phyloP scores from a whole-genome alignment of 2,797 vertebrate species.

The Labroides dimidiatus region DNA sequence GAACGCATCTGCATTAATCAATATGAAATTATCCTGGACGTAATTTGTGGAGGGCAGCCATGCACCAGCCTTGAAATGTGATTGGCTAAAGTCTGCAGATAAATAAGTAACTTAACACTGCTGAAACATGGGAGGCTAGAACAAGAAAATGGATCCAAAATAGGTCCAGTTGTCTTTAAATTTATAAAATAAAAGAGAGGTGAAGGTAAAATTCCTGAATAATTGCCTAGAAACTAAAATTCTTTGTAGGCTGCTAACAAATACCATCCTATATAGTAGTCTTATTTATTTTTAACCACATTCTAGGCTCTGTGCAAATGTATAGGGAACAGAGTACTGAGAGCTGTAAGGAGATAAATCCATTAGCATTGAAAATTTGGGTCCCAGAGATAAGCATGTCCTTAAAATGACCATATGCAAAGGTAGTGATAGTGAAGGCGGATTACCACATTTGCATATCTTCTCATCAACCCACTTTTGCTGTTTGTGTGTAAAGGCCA shows the following conservation, averaged over 20 bases:
- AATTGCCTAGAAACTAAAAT: background rate
- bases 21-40: conserved; percentile 86
- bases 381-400: conserved; percentile 77
- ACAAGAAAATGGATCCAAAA: conserved; percentile 53
- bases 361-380: conserved; percentile 59
- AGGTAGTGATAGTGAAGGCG: conserved; percentile 76
- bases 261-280: background rate
- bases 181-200: conserved; percentile 14
- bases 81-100: conserved; percentile 71
- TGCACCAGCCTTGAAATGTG: conserved; percentile 82
- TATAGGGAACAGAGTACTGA: conserved; percentile 28
- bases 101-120: conserved; percentile 70
- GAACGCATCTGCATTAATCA: conserved; percentile 91
- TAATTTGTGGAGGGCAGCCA: conserved; percentile 81
- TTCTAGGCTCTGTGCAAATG: conserved; percentile 27
- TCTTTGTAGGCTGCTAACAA: no score
- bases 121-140: conserved; percentile 55
- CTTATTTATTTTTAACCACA: background rate
- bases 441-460: conserved; percentile 81
- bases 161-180: conserved; percentile 52
- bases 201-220: conserved; percentile 22
- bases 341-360: conserved; percentile 64
- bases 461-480: conserved; percentile 70
- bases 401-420: conserved; percentile 83
- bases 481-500: conserved; percentile 50